Conservation (phyloP, 2,113 vertebrate species). For the Hucho hucho region DNA sequence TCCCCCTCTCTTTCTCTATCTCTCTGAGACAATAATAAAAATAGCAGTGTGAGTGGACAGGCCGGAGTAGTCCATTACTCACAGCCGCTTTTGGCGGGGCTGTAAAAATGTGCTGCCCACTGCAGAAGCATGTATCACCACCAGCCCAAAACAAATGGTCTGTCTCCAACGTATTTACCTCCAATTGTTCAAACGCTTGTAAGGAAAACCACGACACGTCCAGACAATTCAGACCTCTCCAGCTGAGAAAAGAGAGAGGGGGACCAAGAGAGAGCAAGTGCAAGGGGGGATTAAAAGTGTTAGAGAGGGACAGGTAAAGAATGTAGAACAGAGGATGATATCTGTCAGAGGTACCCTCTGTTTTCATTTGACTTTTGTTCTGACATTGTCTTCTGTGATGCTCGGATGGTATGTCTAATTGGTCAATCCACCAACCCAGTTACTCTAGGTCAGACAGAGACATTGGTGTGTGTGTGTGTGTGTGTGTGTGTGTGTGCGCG, state of each 20-base stretch:
- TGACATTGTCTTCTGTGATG: not conserved
- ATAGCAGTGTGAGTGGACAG: conserved; percentile 79
- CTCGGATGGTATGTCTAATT: not conserved
- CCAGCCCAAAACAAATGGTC: conserved; percentile 75
- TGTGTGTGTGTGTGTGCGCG: no score
- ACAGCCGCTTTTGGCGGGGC: conserved; percentile 74
- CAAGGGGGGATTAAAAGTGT: no score
- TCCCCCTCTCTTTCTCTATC: not conserved
- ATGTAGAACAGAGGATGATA: no score
- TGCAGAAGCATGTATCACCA: conserved; percentile 82
- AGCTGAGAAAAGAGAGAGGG: conserved; percentile 31
- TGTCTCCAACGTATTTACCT: conserved; percentile 77
- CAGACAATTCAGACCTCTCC: conserved; percentile 62
- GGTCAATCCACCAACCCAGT: conserved; percentile 24
- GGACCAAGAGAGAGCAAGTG: not conserved
- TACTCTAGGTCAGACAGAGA: no score
- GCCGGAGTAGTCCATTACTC: conserved; percentile 80
- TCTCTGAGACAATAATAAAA: conserved; percentile 76
- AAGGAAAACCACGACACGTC: conserved; percentile 65
- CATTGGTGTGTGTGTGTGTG: not conserved
- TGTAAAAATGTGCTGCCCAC: conserved; percentile 82
- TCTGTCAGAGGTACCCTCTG: not conserved
- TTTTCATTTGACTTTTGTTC: not conserved
- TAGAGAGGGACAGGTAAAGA: no score
- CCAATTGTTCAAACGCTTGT: conserved; percentile 79